Base-by-base conservation (phyloP, 1,140 invertebrate genomes). In the Danaus plexippus region DNA sequence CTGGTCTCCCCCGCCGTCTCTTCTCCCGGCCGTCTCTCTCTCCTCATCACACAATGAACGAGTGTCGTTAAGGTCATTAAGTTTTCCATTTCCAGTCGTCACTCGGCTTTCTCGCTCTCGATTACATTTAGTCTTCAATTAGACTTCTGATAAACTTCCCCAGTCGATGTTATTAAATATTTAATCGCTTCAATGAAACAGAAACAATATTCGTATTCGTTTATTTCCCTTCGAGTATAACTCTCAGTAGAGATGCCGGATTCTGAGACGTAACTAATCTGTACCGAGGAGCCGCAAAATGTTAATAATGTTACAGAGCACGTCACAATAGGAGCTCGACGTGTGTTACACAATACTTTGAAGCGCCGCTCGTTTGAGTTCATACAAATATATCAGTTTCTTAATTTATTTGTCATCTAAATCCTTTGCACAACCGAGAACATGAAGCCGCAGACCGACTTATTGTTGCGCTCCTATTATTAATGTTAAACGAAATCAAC, bases 21-120 rank as follows among this genome's bases (percentile, higher is more conserved):
- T 47, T 11, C 54, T 45, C 45, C 9, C 44, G 11, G 8, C 54
- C 15, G 15, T 1, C 15, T 3, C n/a, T 15, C n/a, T 9, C 50
- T 48, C 11, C 13, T 9, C 45, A n/a, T 18, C 60, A 46, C 66
- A 76, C 75, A 77, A 80, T 75, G 68, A 79, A 66, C 67, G 66
- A 72, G 66, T 67, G 62, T 64, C 63, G 60, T 67, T 81, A 81
- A 81, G 74, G 58, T 56, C 59, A 59, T 79, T 79, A 80, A 74
- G 69, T 81, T 76, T 77, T 75, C 76, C 76, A 81, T 81, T 81
- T 81, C 77, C 66, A 54, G 48, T 12, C 49, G 32, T 50, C 22
- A 4, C 22, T 32, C 22, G 22, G 1, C 22, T 32, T 32, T 32
- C 22, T 51, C 55, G 42, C 53, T 66, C 75, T 66, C 68, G 13